A percentile compares a stretch with the other conserved stretches of the same genome.
These are phyloP conservation scores for Gonocerus acuteangulatus DNA, from an alignment of 2,888 invertebrate species.

Conservation along the genomic window DNA sequence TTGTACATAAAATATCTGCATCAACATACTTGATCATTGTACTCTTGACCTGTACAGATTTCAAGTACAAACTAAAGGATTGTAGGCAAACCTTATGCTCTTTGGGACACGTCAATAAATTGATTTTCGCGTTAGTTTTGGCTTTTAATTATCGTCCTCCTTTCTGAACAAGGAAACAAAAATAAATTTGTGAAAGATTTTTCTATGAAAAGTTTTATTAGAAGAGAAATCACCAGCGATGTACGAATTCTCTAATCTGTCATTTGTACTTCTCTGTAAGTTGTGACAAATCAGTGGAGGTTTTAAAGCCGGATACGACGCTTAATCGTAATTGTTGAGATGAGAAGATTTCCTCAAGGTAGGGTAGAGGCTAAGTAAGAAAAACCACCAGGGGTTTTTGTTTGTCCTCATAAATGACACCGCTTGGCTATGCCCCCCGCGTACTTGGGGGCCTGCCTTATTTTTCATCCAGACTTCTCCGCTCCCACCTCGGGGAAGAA, in stretches of 20 bases:
- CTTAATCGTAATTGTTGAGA: neutral
- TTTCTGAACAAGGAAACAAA: too few species aligned
- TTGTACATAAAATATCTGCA: too few species aligned
- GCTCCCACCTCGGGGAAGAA: neutral
- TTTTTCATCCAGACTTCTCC: conserved; percentile 9
- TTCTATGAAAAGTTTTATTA: too few species aligned
- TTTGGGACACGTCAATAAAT: too few species aligned
- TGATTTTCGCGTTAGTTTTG: too few species aligned
- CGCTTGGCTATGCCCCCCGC: conserved; percentile 17
- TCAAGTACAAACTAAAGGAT: too few species aligned
- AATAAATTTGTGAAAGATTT: too few species aligned
- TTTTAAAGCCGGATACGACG: neutral
- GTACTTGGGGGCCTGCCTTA: conserved; percentile 4
- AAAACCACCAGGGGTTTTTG: conserved; percentile 12
- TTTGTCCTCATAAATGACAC: conserved; percentile 24
- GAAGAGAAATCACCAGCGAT: too few species aligned
- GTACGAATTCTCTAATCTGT: conserved; percentile 17
- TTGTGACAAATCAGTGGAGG: conserved; percentile 1
- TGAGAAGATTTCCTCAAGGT: neutral
- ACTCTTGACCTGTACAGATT: too few species aligned
- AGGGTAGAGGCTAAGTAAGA: conserved; percentile 12
- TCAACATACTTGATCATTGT: too few species aligned
- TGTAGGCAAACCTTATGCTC: too few species aligned
- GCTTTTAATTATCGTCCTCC: too few species aligned
- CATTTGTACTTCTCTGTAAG: conserved; percentile 9